Conservation (phyloP, 1,140 invertebrate genomes). For the Eriocheir sinensis region DNA sequence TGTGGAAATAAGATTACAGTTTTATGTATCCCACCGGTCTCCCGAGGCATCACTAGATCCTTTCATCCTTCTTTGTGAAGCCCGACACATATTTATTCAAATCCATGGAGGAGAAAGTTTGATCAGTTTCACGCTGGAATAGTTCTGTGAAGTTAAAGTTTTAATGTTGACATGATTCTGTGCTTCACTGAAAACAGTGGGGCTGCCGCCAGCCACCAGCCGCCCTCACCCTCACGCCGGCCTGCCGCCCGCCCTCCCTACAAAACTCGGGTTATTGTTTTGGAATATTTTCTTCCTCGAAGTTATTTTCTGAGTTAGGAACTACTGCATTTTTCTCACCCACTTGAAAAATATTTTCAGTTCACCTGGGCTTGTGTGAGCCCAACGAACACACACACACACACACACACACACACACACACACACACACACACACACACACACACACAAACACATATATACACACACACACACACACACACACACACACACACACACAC, state of each 20-base stretch:
- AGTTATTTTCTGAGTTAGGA: not conserved
- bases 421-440: constrained; percentile 13
- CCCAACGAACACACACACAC: not conserved
- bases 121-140: not conserved
- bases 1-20: too few relatives aligned
- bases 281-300: not conserved
- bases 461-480: too few relatives aligned
- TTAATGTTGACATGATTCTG: not conserved
- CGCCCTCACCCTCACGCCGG: not conserved
- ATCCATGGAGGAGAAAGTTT: not conserved
- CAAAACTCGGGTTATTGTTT: constrained; percentile 4
- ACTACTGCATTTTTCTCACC: not conserved
- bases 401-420: not conserved
- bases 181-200: not conserved
- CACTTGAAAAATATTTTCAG: not conserved
- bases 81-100: not conserved
- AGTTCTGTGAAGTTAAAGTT: not conserved
- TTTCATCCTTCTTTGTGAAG: not conserved
- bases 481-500: too few relatives aligned
- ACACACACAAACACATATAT: too few relatives aligned
- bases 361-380: not conserved
- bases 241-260: not conserved
- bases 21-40: too few relatives aligned
- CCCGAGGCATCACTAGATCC: too few relatives aligned
- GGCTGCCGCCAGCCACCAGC: not conserved